These are phyloP conservation scores for Actinostola sp. DNA, from an alignment of 92 coral and sea anemone genomes.

Conservation along the genomic window DNA sequence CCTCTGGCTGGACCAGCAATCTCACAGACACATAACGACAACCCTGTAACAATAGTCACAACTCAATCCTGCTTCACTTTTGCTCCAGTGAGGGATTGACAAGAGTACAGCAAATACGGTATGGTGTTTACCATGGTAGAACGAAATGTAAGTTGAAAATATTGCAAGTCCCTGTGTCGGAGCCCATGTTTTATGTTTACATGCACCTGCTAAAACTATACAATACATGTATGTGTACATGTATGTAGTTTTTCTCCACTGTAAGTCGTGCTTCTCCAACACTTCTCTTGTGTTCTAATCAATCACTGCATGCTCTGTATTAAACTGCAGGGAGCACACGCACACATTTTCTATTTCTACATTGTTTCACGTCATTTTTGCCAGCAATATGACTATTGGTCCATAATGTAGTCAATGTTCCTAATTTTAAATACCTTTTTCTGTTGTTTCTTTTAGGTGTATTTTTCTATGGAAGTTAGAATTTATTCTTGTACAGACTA, in stretches of 20 bases:
- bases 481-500: conserved; percentile 70
- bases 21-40: conserved; percentile 68
- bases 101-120: not conserved
- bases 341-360: no score
- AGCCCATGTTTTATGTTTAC: no score
- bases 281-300: no score
- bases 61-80: conserved; percentile 91
- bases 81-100: conserved; percentile 95
- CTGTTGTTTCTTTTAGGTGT: conserved; percentile 68
- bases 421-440: conserved; percentile 8
- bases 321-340: no score
- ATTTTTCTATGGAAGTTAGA: conserved; percentile 69
- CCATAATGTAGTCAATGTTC: not conserved
- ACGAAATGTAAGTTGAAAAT: conserved; percentile 16
- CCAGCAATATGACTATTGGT: no score
- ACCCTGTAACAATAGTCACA: conserved; percentile 66
- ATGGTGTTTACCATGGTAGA: not conserved
- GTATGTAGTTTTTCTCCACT: no score
- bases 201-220: no score
- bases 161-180: no score
- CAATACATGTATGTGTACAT: no score
- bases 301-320: no score
- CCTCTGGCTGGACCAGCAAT: conserved; percentile 97
- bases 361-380: no score
- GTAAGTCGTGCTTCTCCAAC: no score